These are phyloP conservation scores for Choloepus hoffmanni DNA, from an alignment of 2,113 vertebrate genomes.

Conservation along the genomic window DNA sequence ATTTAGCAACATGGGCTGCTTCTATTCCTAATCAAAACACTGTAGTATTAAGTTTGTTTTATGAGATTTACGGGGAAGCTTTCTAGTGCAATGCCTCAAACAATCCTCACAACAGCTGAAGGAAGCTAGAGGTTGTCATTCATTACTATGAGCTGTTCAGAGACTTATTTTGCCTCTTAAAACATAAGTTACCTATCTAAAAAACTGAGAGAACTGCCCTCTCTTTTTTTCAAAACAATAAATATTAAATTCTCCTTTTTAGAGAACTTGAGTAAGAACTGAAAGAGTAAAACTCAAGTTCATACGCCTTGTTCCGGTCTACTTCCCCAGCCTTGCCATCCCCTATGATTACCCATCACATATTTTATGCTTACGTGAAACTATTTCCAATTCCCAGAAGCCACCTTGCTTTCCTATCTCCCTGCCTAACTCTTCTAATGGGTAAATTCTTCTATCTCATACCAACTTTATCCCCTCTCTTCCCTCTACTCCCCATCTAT, in stretches of 20 bases:
- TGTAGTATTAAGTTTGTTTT: background rate
- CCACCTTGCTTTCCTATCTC: background rate
- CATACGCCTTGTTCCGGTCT: background rate
- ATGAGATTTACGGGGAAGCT: background rate
- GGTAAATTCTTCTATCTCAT: background rate
- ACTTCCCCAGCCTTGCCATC: too few species aligned
- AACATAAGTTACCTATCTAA: background rate
- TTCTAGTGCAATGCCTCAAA: background rate
- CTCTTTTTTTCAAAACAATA: background rate
- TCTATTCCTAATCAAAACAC: background rate
- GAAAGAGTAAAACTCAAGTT: background rate
- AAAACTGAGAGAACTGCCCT: background rate
- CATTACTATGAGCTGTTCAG: background rate
- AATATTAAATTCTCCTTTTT: background rate
- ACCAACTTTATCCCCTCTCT: background rate
- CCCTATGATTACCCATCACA: background rate
- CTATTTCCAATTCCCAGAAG: background rate
- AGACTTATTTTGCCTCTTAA: background rate
- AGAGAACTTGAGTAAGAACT: background rate
- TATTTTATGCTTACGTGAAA: background rate
- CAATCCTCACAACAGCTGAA: background rate
- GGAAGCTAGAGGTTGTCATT: background rate
- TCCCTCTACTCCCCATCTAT: background rate
- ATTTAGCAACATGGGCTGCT: background rate
- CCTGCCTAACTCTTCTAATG: background rate